Conservation (phyloP, 2,888 invertebrate species). For the Andrena camellia region DNA sequence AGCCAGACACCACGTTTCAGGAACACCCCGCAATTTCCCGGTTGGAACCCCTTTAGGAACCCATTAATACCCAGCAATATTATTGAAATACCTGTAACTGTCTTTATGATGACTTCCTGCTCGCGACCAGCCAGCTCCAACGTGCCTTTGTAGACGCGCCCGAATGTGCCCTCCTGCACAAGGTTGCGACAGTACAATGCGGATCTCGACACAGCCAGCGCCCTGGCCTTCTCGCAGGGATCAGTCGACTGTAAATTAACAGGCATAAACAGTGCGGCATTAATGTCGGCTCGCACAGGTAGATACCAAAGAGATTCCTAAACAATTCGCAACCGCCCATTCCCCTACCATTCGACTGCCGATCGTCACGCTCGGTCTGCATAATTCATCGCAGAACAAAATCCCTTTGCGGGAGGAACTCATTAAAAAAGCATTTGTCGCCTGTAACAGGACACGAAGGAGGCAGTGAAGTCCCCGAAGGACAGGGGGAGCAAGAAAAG, state of each 20-base stretch:
- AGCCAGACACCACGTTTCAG: no score
- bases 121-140: slow-evolving; percentile 88
- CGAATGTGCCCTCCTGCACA: slow-evolving; percentile 94
- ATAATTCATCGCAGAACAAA: slow-evolving; percentile 63
- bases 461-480: slow-evolving; percentile 51
- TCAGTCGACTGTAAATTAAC: slow-evolving; percentile 80
- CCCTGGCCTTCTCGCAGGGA: slow-evolving; percentile 88
- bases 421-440: slow-evolving; percentile 72
- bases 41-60: no score
- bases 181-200: slow-evolving; percentile 88
- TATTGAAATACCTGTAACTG: slow-evolving; percentile 90
- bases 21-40: no score
- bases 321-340: slow-evolving; percentile 25
- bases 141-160: slow-evolving; percentile 93
- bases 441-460: slow-evolving; percentile 57
- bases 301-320: slow-evolving; percentile 18
- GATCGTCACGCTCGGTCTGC: slow-evolving; percentile 33
- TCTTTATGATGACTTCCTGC: slow-evolving; percentile 94
- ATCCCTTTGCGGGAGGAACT: slow-evolving; percentile 48
- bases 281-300: neutral
- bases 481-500: slow-evolving; percentile 26
- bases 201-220: slow-evolving; percentile 88
- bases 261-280: slow-evolving; percentile 4
- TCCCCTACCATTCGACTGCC: neutral
- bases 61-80: neutral